These are phyloP conservation scores for Clupea harengus DNA, from an alignment of 2,113 vertebrate species.

Conservation along the genomic window DNA sequence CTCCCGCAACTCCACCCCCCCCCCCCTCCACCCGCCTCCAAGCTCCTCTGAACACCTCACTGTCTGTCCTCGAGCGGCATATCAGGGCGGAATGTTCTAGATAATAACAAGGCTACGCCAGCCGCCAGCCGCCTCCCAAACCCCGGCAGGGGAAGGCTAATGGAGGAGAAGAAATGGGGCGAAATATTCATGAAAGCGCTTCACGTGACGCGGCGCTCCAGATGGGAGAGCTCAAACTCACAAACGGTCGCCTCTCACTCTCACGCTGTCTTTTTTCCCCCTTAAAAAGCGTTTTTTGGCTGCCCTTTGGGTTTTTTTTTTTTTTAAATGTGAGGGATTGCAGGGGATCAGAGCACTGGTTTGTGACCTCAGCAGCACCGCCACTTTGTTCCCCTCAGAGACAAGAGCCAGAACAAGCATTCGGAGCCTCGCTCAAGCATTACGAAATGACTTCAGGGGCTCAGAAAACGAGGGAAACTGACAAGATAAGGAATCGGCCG, in stretches of 20 bases:
- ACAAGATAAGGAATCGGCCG: neutral
- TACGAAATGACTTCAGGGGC: neutral
- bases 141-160: neutral
- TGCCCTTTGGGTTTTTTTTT: neutral
- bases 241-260: neutral
- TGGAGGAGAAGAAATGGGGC: neutral
- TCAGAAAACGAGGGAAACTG: neutral
- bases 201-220: neutral
- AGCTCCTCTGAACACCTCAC: neutral
- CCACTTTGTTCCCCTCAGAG: neutral
- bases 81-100: slow-evolving; percentile 1
- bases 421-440: neutral
- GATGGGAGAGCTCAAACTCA: neutral
- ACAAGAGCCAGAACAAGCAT: neutral
- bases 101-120: neutral
- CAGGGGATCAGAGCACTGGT: neutral
- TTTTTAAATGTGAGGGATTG: neutral
- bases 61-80: neutral
- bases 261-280: neutral
- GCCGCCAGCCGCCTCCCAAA: neutral
- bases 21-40: no score
- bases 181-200: neutral
- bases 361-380: neutral
- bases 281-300: neutral
- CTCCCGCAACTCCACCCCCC: neutral